Evolutionary conservation across 2,113 vertebrate species (phyloP), one percentile per base, ranked within the genome.

Genomic region (Hassar affinis): DNA sequence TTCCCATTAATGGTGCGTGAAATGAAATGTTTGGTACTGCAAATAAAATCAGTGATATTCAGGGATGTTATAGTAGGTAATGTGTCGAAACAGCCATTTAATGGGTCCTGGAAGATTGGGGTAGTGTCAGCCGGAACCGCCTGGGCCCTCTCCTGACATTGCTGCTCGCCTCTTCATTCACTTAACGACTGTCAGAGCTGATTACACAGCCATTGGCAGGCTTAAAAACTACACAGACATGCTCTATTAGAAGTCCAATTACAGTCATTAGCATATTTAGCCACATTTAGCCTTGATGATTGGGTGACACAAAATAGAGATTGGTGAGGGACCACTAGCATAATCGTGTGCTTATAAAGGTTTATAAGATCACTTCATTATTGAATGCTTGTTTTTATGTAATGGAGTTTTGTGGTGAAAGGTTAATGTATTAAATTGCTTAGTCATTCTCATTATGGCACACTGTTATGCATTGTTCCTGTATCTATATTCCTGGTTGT

Each of bases 21-120:
- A 99, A 99, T 99, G 97, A 98, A 99, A 99, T 98, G 97, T 98
- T 99, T 98, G 97, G 98, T 99, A 98, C 97, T 97, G 97, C 97
- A 99, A 99, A 99, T 99, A 99, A 99, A 99, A 99, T 97, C 97
- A 98, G 97, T 99, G 98, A 99, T 99, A 99, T 99, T 99, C 97
- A 99, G 99, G 97, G 97, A 97, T 98, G 97, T 98, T 99, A 98
- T 98, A 96, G 97, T 97, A 98, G 97, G 97, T 98, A 98, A 98
- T 98, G 97, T 96, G 95, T 97, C 95, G 96, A 98, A 98, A 98
- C 95, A 97, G 97, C 96, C 96, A 97, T 98, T 98, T 99, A 99
- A 99, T 99, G 97, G 97, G 97, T 98, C 96, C 96, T 97, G 93
- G 96, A 99, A 99, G 97, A 99, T 99, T 98, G 97, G 97, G 96